Base-by-base conservation (phyloP, 2,797 vertebrate species). In the Danio choprae region DNA sequence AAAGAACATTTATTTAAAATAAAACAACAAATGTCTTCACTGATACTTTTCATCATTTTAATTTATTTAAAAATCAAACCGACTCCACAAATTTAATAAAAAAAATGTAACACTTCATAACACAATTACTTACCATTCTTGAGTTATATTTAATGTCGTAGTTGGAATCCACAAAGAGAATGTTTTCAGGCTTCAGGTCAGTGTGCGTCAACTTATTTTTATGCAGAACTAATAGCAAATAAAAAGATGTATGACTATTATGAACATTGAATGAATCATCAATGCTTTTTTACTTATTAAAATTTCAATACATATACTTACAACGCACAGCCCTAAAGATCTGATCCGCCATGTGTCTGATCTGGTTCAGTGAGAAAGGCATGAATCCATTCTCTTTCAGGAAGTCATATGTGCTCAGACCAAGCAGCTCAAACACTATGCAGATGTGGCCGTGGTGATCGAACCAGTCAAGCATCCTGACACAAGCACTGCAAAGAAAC, bases 101-200 rank as follows among this genome's bases (percentile, higher is more conserved):
- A 2, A 11, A 6, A 4, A n/a, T 36, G 16, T 40, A 62, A 22
- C 7, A 56, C 20, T 71, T 71, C 13, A 72, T 58, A 0, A 76
- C 29, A 48, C 9, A 16, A 6, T 71, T 4, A 80, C 92, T 93
- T 88, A 97, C 97, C 95, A 96, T 95, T 81, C 91, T 92, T 74
- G 90, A 86, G 77, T 96, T 98, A 86, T 98, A 99, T 83, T 95
- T 92, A 80, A 99, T 91, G 72, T 96, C 87, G 85, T 96, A 98
- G 81, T 96, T 93, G 41, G 97, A 97, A 81, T 96, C 92, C 86
- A 99, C 95, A 91, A 99, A 98, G 67, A 99, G 94, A 89, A 99
- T 98, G 86, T 99, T 99, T 93, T 99, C 98, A 74, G 98, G 98
- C 87, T 99, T 99, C 87, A 99, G 91, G 89, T 99, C 98, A 36